Conservation (phyloP, 2,797 vertebrate species). For the Karalla daura region DNA sequence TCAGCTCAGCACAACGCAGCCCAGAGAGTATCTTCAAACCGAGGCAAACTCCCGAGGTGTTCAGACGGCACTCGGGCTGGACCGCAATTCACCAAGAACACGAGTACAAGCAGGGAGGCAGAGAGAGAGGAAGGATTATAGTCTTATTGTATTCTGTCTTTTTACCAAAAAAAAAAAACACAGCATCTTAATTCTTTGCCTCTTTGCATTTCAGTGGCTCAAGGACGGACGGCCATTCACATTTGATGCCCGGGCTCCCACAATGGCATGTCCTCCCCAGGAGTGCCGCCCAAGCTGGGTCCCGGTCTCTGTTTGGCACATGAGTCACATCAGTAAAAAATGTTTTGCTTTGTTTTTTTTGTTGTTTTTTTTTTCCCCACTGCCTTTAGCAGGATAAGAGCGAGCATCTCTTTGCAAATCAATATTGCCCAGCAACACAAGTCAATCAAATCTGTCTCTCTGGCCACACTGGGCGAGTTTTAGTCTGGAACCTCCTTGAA, state of each 20-base stretch:
- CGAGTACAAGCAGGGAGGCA: neutral
- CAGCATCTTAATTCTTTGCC: neutral
- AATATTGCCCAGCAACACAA: conserved; percentile 50
- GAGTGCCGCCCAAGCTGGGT: neutral
- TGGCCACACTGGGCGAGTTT: conserved; percentile 37
- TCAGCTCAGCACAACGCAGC: neutral
- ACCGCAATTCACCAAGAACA: neutral
- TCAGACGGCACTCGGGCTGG: neutral
- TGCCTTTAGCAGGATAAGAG: conserved; percentile 10
- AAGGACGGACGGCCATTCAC: conserved; percentile 1
- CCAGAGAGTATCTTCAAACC: neutral
- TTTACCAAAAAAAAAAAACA: neutral
- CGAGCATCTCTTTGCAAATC: conserved; percentile 10
- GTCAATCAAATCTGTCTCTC: conserved; percentile 49
- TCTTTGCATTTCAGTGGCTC: conserved; percentile 9
- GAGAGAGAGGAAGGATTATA: neutral
- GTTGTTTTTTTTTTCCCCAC: too few relatives aligned
- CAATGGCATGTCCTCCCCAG: neutral
- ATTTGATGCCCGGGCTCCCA: neutral
- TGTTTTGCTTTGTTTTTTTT: too few relatives aligned
- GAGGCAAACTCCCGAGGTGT: neutral
- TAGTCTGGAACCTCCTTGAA: conserved; percentile 65
- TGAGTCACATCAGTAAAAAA: neutral
- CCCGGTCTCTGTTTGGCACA: neutral
- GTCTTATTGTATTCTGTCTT: neutral